A percentile compares a stretch with the other conserved stretches of the same genome.
phyloP scores from a whole-genome alignment of 2,797 vertebrate species.

The Anniella stebbinsi region DNA sequence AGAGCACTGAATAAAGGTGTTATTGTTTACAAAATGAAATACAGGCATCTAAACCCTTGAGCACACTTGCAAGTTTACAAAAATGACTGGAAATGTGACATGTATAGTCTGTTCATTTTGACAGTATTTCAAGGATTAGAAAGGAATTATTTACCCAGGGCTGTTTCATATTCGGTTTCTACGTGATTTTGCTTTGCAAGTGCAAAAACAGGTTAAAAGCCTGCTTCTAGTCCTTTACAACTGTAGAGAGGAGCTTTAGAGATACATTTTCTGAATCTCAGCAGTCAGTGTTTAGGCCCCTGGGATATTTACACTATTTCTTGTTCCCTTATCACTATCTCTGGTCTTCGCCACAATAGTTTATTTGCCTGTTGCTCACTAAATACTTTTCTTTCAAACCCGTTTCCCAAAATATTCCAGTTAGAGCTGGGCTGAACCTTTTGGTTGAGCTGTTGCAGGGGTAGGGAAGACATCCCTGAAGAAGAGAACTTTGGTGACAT shows the following conservation, averaged over 20 bases:
- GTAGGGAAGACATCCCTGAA: neutral
- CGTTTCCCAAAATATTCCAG: neutral
- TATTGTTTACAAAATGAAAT: constrained; percentile 52
- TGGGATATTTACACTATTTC: neutral
- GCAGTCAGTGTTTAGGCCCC: neutral
- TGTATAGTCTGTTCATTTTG: neutral
- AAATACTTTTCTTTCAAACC: neutral
- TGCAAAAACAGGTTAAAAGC: neutral
- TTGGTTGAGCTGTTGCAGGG: neutral
- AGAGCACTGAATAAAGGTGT: constrained; percentile 41
- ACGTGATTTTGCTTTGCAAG: neutral
- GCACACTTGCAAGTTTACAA: constrained; percentile 26
- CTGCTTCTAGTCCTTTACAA: neutral
- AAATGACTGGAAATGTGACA: constrained; percentile 19
- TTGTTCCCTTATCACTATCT: neutral
- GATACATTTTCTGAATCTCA: constrained; percentile 5
- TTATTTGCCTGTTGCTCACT: neutral
- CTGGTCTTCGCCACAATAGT: neutral
- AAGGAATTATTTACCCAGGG: neutral
- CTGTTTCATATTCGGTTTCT: neutral
- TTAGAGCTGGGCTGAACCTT: neutral
- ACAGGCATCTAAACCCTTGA: constrained; percentile 27
- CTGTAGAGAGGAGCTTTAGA: neutral
- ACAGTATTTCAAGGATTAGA: neutral
- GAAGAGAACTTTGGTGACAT: neutral